These are phyloP conservation scores for Chelmon rostratus DNA, from an alignment of 2,797 vertebrate species.

Conservation along the genomic window DNA sequence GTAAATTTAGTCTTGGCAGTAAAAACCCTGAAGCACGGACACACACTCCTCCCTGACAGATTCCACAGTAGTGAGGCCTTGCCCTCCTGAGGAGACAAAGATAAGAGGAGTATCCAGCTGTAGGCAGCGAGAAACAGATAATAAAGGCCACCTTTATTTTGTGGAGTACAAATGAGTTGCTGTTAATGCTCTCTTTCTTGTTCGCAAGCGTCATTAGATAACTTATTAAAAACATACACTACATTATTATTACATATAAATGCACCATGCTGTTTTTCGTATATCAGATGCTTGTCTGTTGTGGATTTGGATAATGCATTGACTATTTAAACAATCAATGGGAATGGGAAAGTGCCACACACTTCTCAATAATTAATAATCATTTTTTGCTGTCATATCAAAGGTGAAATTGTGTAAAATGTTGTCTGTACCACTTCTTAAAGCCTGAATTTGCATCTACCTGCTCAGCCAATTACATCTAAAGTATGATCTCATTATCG, in stretches of 20 bases:
- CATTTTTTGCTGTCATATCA: too few species aligned
- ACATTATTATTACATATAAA: neutral
- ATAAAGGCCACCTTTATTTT: neutral
- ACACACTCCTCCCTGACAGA: slow-evolving; percentile 20
- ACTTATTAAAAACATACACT: too few species aligned
- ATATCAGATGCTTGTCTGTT: neutral
- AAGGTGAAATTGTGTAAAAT: too few species aligned
- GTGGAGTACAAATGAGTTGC: neutral
- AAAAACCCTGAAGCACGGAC: slow-evolving; percentile 2
- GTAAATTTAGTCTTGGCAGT: slow-evolving; percentile 48
- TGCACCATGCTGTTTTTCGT: neutral
- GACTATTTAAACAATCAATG: too few species aligned
- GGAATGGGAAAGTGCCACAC: neutral
- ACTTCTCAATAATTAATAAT: too few species aligned
- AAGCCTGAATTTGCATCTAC: neutral
- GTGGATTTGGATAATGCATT: neutral
- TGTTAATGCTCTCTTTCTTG: neutral
- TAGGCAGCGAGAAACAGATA: neutral
- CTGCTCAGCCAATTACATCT: too few species aligned
- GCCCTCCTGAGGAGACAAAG: slow-evolving; percentile 4
- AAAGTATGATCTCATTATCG: neutral
- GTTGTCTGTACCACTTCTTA: neutral
- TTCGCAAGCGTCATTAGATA: too few species aligned
- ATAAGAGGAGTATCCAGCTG: slow-evolving; percentile 30
- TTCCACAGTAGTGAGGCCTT: slow-evolving; percentile 47